Percentiles rank a stretch among this genome's conserved stretches.
phyloP scores from a whole-genome alignment of 2,113 vertebrate species.

The Mungos mungo region DNA sequence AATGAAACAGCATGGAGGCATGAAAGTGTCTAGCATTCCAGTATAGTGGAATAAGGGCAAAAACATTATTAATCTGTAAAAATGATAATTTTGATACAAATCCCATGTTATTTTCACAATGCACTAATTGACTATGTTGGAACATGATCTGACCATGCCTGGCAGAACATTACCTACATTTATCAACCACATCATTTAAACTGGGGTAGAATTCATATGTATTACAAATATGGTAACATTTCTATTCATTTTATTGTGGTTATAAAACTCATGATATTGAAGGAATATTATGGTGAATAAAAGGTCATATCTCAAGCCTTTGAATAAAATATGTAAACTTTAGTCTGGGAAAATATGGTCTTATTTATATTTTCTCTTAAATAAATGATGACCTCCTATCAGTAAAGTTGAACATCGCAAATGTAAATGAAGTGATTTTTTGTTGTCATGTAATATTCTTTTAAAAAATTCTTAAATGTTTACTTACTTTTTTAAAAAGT shows the following conservation, averaged over 20 bases:
- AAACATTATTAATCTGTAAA: not conserved
- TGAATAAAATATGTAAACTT: not conserved
- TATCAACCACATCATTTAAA: not conserved
- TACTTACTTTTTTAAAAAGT: too few species aligned
- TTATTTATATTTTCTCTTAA: not conserved
- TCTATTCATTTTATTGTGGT: not conserved
- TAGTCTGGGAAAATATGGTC: not conserved
- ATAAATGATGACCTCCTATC: not conserved
- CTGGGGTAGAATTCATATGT: not conserved
- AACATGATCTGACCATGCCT: not conserved
- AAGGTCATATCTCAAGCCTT: not conserved
- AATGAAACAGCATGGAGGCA: not conserved
- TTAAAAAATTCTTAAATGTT: too few species aligned
- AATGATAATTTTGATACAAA: not conserved
- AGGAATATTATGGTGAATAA: not conserved
- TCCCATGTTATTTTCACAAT: not conserved
- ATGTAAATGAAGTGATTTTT: slow-evolving; percentile 49
- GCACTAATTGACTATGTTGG: not conserved
- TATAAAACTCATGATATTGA: not conserved
- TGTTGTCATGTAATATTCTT: slow-evolving; percentile 50
- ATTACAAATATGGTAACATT: not conserved
- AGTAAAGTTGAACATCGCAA: not conserved
- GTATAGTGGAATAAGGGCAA: not conserved
- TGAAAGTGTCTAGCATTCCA: not conserved
- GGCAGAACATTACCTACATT: not conserved